Evolutionary conservation across 2,797 vertebrate genomes (phyloP).

Genomic region (Melanotaenia parkinsoni): DNA sequence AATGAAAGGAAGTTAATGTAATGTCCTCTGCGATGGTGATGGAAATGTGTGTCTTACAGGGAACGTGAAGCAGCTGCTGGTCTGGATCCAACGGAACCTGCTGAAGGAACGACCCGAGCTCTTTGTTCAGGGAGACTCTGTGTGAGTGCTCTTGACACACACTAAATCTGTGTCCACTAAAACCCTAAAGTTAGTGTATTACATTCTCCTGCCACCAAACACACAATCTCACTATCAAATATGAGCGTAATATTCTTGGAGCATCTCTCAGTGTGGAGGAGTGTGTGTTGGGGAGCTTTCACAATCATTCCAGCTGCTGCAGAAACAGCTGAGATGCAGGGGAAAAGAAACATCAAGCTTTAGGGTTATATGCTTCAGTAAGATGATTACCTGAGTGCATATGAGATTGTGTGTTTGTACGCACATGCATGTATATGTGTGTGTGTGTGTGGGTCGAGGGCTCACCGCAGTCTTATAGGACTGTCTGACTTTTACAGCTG

Average conservation of each 20-base stretch:
- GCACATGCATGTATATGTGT: not conserved
- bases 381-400: slow-evolving; percentile 55
- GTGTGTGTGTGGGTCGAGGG: slow-evolving; percentile 26
- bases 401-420: slow-evolving; percentile 27
- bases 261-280: not conserved
- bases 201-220: not conserved
- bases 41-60: slow-evolving; percentile 79
- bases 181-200: not conserved
- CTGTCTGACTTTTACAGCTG: slow-evolving; percentile 78
- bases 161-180: slow-evolving; percentile 40
- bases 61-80: slow-evolving; percentile 93
- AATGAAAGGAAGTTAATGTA: not conserved
- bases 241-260: not conserved
- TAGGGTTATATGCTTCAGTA: slow-evolving; percentile 51
- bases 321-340: slow-evolving; percentile 25
- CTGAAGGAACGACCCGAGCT: slow-evolving; percentile 94
- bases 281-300: slow-evolving; percentile 1
- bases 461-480: slow-evolving; percentile 63
- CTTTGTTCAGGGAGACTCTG: slow-evolving; percentile 95
- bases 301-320: slow-evolving; percentile 9
- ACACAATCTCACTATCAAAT: not conserved
- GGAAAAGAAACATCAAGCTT: slow-evolving; percentile 12
- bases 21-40: not conserved
- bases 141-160: slow-evolving; percentile 88
- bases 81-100: slow-evolving; percentile 95